Evolutionary conservation across 1,140 invertebrate species (phyloP).

Genomic region (Ptiloglossa arizonensis): DNA sequence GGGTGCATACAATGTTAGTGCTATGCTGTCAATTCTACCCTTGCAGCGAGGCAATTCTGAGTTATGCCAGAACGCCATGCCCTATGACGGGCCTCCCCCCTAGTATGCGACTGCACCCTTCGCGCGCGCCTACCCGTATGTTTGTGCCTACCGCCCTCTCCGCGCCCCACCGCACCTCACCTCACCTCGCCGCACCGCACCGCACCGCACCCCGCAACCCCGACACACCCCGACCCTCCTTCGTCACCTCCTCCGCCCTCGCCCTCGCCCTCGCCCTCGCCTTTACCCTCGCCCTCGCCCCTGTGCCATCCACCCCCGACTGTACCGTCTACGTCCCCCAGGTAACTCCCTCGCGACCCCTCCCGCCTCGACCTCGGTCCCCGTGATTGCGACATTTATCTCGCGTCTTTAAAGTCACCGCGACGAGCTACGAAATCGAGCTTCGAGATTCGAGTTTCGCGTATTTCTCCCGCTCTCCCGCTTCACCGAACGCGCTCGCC

Average conservation of each 20-base stretch:
- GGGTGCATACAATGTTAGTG: conserved; percentile 81
- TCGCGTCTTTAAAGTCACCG: conserved; percentile 33
- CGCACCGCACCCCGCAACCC: conserved; percentile 11
- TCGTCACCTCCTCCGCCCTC: conserved; percentile 23
- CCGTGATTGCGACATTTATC: conserved; percentile 45
- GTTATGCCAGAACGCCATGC: conserved; percentile 79
- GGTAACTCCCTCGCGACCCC: not conserved
- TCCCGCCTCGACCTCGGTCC: not conserved
- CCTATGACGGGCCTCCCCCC: conserved; percentile 71
- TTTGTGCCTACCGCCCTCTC: conserved; percentile 42
- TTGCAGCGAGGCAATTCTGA: conserved; percentile 80
- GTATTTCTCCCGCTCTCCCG: not conserved
- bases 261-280: conserved; percentile 12
- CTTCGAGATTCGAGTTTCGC: not conserved
- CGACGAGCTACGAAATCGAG: not conserved
- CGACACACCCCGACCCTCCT: not conserved
- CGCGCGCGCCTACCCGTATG: conserved; percentile 47
- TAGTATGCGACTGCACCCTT: conserved; percentile 52
- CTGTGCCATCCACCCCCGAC: not conserved
- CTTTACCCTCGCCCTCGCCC: not conserved
- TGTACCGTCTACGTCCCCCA: not conserved
- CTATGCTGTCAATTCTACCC: conserved; percentile 82
- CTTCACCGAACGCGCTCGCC: conserved; percentile 17
- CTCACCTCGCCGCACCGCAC: too few relatives aligned
- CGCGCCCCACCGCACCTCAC: too few relatives aligned